Evolutionary conservation across 2,888 invertebrate genomes (phyloP).

Genomic region (Chymomyza fuscimana): DNA sequence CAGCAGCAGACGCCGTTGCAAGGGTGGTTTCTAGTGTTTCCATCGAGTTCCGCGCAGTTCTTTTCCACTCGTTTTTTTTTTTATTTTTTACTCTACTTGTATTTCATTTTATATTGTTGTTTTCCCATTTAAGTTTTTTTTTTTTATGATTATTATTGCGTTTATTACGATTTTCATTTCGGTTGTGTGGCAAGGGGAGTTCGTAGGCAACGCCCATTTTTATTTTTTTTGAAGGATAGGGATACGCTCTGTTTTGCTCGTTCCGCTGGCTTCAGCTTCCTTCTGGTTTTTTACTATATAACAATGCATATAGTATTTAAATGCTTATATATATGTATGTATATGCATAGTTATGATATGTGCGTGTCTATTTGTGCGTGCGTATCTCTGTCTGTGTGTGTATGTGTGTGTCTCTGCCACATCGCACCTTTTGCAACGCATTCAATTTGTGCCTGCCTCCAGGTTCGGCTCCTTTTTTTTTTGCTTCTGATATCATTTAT

Average conservation of each 20-base stretch:
- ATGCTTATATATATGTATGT: not conserved
- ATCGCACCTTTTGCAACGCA: slow-evolving; percentile 38
- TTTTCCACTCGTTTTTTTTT: not conserved
- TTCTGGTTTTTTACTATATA: slow-evolving; percentile 44
- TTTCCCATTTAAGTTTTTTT: slow-evolving; percentile 42
- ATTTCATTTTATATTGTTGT: slow-evolving; percentile 42
- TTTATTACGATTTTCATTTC: slow-evolving; percentile 64
- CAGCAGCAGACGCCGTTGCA: slow-evolving; percentile 10
- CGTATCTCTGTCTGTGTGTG: slow-evolving; percentile 5
- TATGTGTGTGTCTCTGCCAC: not conserved
- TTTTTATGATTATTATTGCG: slow-evolving; percentile 65
- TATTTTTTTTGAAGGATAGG: slow-evolving; percentile 25
- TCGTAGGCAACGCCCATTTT: slow-evolving; percentile 50
- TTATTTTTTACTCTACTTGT: slow-evolving; percentile 6
- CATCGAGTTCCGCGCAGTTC: not conserved
- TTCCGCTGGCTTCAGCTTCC: slow-evolving; percentile 39
- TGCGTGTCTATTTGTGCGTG: not conserved
- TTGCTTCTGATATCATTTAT: slow-evolving; percentile 3
- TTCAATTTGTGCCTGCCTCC: slow-evolving; percentile 21
- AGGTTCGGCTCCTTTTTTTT: slow-evolving; percentile 11
- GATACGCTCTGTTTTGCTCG: slow-evolving; percentile 20
- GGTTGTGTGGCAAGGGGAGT: slow-evolving; percentile 58
- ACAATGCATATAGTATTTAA: slow-evolving; percentile 41
- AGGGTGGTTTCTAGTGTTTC: slow-evolving; percentile 37
- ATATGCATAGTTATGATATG: not conserved